Conservation (phyloP, 2,113 vertebrate genomes). For the Carettochelys insculpta region DNA sequence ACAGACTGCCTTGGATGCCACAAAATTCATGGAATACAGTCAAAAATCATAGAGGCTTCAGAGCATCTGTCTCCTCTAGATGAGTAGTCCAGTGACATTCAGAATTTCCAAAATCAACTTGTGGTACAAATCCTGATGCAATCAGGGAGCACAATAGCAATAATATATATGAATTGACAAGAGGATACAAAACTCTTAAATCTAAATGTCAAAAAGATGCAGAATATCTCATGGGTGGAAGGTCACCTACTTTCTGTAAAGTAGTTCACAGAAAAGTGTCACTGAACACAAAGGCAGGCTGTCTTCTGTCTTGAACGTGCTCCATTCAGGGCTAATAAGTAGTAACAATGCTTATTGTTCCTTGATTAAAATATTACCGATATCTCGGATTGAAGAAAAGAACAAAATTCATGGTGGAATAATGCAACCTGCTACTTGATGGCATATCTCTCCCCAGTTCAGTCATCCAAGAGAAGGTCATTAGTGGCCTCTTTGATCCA, state of each 20-base stretch:
- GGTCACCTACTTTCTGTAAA: not conserved
- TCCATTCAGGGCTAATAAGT: not conserved
- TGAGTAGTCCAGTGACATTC: not conserved
- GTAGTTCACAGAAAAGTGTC: not conserved
- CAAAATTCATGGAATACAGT: not conserved
- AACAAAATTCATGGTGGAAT: not conserved
- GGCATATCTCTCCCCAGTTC: not conserved
- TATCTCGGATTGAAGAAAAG: not conserved
- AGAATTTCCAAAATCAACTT: not conserved
- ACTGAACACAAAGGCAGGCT: not conserved
- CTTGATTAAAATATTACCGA: not conserved
- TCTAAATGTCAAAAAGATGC: not conserved
- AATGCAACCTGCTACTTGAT: fast-evolving
- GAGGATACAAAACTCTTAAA: not conserved
- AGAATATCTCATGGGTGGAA: not conserved
- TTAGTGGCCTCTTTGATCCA: not conserved
- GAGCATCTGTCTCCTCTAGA: not conserved
- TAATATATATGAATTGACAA: not conserved
- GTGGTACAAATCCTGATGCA: not conserved
- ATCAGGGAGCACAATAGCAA: not conserved
- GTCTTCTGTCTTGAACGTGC: not conserved
- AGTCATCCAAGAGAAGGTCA: not conserved
- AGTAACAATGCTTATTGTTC: not conserved
- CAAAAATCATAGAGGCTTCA: not conserved
- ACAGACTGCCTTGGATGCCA: not conserved